phyloP scores from a whole-genome alignment of 2,113 vertebrate genomes.

The Chionodraco myersi region DNA sequence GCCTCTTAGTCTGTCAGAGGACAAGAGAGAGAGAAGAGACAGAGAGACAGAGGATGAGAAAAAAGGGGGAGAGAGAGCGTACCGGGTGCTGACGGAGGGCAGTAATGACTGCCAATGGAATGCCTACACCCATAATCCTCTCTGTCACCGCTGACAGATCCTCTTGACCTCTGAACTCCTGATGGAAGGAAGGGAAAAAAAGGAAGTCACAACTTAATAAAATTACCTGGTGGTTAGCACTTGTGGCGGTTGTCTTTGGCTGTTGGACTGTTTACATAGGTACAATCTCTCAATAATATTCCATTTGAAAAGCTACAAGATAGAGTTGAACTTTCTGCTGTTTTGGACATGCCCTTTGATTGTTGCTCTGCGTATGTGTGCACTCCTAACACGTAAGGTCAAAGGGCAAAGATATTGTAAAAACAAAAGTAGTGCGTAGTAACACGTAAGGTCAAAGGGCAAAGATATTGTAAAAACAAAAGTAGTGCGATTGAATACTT shows the following conservation, averaged over 20 bases:
- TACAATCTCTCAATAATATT: constrained; percentile 3
- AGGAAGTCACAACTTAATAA: constrained; percentile 83
- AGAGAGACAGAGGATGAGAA: constrained; percentile 73
- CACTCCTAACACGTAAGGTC: constrained; percentile 44
- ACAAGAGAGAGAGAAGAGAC: constrained; percentile 78
- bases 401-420: constrained; percentile 61
- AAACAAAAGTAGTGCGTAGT: constrained; percentile 32
- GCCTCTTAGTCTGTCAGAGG: constrained; percentile 81
- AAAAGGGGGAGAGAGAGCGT: constrained; percentile 58
- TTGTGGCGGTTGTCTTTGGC: constrained; percentile 49
- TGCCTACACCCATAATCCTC: constrained; percentile 85
- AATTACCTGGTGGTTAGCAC: constrained; percentile 68
- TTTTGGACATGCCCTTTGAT: constrained; percentile 56
- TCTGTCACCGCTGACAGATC: constrained; percentile 84
- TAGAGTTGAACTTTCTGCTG: constrained; percentile 28
- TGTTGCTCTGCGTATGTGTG: constrained; percentile 42
- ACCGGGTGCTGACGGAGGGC: constrained; percentile 77
- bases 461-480: constrained; percentile 46
- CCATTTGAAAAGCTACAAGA: not conserved
- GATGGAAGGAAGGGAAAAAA: constrained; percentile 78
- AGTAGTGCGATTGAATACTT: constrained; percentile 23
- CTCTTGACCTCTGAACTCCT: constrained; percentile 84
- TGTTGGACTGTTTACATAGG: constrained; percentile 21
- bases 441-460: constrained; percentile 57
- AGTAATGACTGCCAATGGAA: constrained; percentile 84